A percentile compares a stretch with the other conserved stretches of the same genome.
Evolutionary conservation across 2,888 invertebrate genomes (phyloP).

Genomic region (Pristionchus arcanus): DNA sequence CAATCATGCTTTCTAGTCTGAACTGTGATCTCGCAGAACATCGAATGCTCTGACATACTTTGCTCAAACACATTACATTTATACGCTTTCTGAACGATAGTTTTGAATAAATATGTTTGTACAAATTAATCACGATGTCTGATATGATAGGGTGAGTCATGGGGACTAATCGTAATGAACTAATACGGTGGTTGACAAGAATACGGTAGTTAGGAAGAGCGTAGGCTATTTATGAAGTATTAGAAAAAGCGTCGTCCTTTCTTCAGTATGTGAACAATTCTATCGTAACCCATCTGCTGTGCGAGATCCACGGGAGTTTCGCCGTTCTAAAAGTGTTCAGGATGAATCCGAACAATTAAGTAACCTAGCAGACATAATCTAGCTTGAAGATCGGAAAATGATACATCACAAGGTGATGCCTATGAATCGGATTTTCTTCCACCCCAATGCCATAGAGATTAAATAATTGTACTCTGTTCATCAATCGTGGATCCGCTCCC

Average conservation of each 20-base stretch:
- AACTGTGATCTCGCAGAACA: constrained; percentile 42
- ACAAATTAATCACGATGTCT: neutral
- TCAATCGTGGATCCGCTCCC: constrained; percentile 85
- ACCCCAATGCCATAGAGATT: no score
- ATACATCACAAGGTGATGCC: no score
- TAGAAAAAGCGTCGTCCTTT: constrained; percentile 48
- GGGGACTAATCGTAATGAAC: neutral
- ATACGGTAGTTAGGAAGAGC: constrained; percentile 26
- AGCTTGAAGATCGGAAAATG: no score
- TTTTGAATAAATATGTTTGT: neutral
- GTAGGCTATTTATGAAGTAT: neutral
- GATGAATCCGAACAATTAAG: neutral
- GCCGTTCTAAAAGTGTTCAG: constrained; percentile 59
- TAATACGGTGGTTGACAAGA: constrained; percentile 25
- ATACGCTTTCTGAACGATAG: neutral
- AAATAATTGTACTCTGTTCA: constrained; percentile 84
- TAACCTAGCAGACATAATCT: neutral
- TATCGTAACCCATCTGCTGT: constrained; percentile 66
- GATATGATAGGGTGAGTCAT: constrained; percentile 16
- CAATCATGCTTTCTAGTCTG: constrained; percentile 45
- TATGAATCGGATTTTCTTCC: no score
- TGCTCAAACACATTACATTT: constrained; percentile 12
- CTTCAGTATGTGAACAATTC: constrained; percentile 61
- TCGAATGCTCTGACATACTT: constrained; percentile 1
- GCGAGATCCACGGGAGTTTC: constrained; percentile 68